Conservation (phyloP, 2,888 invertebrate genomes). For the Melanophora roralis region DNA sequence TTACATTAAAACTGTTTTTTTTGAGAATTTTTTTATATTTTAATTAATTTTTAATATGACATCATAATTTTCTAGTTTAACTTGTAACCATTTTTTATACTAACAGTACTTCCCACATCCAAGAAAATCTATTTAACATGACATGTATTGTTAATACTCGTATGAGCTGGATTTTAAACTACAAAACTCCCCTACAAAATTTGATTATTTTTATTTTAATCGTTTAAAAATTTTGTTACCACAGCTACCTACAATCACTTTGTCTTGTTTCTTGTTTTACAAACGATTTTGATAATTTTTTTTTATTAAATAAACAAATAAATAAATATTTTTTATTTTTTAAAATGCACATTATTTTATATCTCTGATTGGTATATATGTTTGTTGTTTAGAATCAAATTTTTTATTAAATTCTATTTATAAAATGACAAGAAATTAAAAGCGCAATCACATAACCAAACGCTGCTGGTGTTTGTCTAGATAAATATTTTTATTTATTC, state of each 20-base stretch:
- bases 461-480: conserved; percentile 22
- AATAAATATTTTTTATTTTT: conserved; percentile 20
- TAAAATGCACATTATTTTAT: conserved; percentile 16
- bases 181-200: background rate
- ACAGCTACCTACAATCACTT: conserved; percentile 17
- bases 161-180: too few species aligned
- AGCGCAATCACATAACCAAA: conserved; percentile 48
- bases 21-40: too few species aligned
- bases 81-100: background rate
- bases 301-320: too few species aligned
- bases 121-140: background rate
- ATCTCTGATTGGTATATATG: background rate
- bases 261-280: background rate
- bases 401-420: background rate
- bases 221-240: too few species aligned
- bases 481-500: conserved; percentile 50
- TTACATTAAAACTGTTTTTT: too few species aligned
- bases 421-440: conserved; percentile 11
- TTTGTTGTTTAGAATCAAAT: background rate
- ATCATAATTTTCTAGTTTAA: background rate
- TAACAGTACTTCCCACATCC: background rate
- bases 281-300: background rate
- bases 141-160: too few species aligned
- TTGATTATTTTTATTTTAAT: too few species aligned
- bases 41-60: background rate